Base-by-base conservation (phyloP, 2,888 invertebrate species). In the Hymenopus coronatus region DNA sequence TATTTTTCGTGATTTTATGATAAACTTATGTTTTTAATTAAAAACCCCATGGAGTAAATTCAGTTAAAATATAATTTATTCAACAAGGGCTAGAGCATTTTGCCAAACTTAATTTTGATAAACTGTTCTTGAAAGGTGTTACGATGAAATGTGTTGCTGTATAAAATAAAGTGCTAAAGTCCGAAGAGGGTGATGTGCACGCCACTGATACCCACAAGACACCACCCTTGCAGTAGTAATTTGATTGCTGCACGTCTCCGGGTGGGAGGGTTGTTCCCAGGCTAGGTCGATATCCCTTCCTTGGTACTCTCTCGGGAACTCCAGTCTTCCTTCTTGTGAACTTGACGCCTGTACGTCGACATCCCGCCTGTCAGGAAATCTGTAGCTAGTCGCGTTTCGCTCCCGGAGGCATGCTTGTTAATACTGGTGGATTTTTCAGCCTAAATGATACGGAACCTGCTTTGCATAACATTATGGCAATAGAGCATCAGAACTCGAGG, bases 251-350 rank as follows among this genome's bases (percentile, higher is more conserved):
- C 33, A 27, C 85, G 85, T 85, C 85, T 12, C 54, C 46, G 54
- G 85, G 28, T 27, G 46, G 54, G 54, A 70, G 40, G 85, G 85
- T 40, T 40, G 85, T 83, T 27, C 28, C 28, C 28, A 83, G 83
- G 28, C 81, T 81, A 86, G 86, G 86, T 86, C 86, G 86, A 86
- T 86, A 86, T 86, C 86, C 81, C 86, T 28, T 70, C 70, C 70
- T 25, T 70, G 54, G 54, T 70, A 70, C 54, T 70, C 54, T 70
- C 54, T 70, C 54, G 54, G 54, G 54, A 70, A 70, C 54, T 70
- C 54, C 54, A 20, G 15, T 25, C 20, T 70, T 70, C 54, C 20
- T 70, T 70, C 54, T 70, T 70, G 54, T 70, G 54, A 70, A 70
- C 54, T 70, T 70, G 54, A 70, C 54, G 54, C 54, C 54, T 6